Conservation (phyloP, 2,113 vertebrate species). For the Oreochromis niloticus region DNA sequence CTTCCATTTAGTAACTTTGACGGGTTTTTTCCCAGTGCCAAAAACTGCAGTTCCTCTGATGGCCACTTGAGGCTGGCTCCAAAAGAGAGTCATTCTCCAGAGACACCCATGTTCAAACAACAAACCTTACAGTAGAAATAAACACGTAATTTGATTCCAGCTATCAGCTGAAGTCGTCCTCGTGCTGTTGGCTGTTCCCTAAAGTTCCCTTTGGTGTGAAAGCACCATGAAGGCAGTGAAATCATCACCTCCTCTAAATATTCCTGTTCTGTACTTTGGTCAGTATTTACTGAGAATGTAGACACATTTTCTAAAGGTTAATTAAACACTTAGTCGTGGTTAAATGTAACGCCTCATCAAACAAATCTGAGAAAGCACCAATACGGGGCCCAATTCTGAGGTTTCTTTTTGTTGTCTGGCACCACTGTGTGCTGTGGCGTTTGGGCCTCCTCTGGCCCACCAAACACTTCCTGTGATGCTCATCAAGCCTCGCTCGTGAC, state of each 20-base stretch:
- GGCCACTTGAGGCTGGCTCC: background rate
- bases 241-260: background rate
- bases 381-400: background rate
- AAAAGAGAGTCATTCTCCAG: background rate
- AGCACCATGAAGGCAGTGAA: background rate
- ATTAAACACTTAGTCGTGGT: rapidly evolving
- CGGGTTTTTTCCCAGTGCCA: rapidly evolving
- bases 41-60: background rate
- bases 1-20: background rate
- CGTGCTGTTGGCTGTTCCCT: background rate
- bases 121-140: background rate
- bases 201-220: no score
- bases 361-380: rapidly evolving
- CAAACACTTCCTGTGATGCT: background rate
- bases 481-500: background rate
- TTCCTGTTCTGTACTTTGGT: background rate
- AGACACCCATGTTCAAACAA: background rate
- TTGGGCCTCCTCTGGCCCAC: background rate
- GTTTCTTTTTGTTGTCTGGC: background rate
- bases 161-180: no score
- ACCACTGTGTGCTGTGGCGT: background rate
- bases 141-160: background rate
- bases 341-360: background rate
- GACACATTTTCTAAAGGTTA: background rate
- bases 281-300: background rate